phyloP scores from a whole-genome alignment of 2,113 vertebrate genomes.

The Corvus hawaiiensis region DNA sequence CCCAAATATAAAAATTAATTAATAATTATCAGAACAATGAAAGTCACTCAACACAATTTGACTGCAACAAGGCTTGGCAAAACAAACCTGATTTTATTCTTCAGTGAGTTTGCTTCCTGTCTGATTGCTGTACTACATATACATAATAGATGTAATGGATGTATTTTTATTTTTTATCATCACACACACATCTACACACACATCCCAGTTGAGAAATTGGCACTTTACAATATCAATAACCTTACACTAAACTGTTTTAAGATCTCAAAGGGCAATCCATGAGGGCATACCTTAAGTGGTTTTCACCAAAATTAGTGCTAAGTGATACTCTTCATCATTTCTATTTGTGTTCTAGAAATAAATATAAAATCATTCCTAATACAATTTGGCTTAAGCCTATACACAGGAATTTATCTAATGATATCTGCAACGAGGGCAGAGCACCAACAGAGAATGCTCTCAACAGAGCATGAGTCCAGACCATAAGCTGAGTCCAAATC shows the following conservation, averaged over 20 bases:
- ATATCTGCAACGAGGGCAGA: neutral
- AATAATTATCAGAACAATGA: neutral
- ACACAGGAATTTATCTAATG: neutral
- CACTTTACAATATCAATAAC: neutral
- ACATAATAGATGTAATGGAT: neutral
- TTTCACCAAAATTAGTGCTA: neutral
- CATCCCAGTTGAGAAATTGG: neutral
- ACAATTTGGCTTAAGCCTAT: neutral
- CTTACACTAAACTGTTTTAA: neutral
- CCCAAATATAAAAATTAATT: neutral
- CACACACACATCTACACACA: neutral
- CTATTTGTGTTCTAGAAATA: neutral
- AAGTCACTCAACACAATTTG: neutral
- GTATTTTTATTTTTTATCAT: neutral
- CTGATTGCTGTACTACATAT: neutral
- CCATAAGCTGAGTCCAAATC: neutral
- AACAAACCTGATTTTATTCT: neutral
- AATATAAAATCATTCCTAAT: slow-evolving; percentile 12
- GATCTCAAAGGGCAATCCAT: neutral
- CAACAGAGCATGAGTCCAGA: neutral
- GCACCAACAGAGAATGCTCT: neutral
- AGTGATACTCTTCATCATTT: neutral
- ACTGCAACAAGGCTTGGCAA: neutral
- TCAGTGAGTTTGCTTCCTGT: neutral
- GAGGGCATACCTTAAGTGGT: neutral